Evolutionary conservation across 2,888 invertebrate species (phyloP), one percentile per base, ranked within the genome.

Genomic region (Acholoe squamosa): DNA sequence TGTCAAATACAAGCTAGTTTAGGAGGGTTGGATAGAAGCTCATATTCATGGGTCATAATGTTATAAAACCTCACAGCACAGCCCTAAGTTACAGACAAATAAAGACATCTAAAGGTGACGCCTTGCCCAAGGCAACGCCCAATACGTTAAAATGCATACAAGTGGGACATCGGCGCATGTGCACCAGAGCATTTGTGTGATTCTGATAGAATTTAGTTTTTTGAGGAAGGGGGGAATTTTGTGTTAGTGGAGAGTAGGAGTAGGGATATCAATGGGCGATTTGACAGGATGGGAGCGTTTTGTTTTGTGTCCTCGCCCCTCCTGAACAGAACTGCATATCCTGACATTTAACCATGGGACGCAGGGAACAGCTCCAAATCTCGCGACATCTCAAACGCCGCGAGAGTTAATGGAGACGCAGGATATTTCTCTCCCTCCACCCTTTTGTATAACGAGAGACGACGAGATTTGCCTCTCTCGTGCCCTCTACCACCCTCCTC

Each of bases 401-500:
- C 61, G 61, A 61, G 61, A 61, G 61, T 61, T 61, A 3, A 61
- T 19, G 61, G 61, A 61, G n/a, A 19, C n/a, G 61, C 61, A n/a
- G 61, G 61, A 61, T 43, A 43, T 61, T 61, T 61, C 61, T n/a
- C n/a, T 61, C n/a, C n/a, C n/a, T 14, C 7, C 61, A 12, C 61
- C 61, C 43, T 43, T 43, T 43, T 43, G 5, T 43, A 43, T 43
- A 43, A 43, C 43, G 43, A 43, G 43, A 43, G 61, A 14, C 61
- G 61, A n/a, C 61, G 61, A n/a, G 61, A 61, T n/a, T 61, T 61
- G 61, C 77, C 84, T 28, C 34, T 5, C 5, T 28, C 77, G 12
- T 84, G 51, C 84, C 52, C 84, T 84, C 84, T 33, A 22, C 84
- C 84, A 33, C 43, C 84, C 84, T 43, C 52, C 34, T 19, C 19